These are phyloP conservation scores for Urocitellus parryii DNA, from an alignment of 2,113 vertebrate genomes.

Conservation along the genomic window DNA sequence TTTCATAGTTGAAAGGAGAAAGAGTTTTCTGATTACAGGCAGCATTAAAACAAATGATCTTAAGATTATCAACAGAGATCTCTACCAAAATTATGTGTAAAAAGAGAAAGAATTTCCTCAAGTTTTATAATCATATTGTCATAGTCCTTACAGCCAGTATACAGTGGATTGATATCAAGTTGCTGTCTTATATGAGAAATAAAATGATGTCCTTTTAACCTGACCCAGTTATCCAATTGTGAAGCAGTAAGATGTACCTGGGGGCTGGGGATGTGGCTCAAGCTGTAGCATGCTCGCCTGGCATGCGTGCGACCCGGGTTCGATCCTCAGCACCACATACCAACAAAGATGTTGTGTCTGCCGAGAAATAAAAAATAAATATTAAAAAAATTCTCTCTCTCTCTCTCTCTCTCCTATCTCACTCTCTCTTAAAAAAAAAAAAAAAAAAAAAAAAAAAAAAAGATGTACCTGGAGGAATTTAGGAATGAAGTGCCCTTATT, in stretches of 20 bases:
- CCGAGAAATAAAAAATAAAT: too few relatives aligned
- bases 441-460: too few relatives aligned
- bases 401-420: too few relatives aligned
- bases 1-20: neutral
- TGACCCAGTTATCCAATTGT: neutral
- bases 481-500: neutral
- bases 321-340: too few relatives aligned
- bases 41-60: neutral
- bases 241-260: neutral
- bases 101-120: neutral
- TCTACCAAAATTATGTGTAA: neutral
- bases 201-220: neutral
- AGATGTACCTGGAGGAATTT: neutral
- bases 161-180: neutral
- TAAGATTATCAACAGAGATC: neutral
- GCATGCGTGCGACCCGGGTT: too few relatives aligned
- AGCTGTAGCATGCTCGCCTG: too few relatives aligned
- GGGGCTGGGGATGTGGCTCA: too few relatives aligned
- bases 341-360: too few relatives aligned
- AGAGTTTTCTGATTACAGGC: neutral
- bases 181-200: conserved; percentile 1
- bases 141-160: neutral
- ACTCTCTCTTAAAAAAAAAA: too few relatives aligned
- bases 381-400: too few relatives aligned
- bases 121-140: neutral